Evolutionary conservation across 92 coral and sea anemone species (phyloP).

Genomic region (Porites divaricata): DNA sequence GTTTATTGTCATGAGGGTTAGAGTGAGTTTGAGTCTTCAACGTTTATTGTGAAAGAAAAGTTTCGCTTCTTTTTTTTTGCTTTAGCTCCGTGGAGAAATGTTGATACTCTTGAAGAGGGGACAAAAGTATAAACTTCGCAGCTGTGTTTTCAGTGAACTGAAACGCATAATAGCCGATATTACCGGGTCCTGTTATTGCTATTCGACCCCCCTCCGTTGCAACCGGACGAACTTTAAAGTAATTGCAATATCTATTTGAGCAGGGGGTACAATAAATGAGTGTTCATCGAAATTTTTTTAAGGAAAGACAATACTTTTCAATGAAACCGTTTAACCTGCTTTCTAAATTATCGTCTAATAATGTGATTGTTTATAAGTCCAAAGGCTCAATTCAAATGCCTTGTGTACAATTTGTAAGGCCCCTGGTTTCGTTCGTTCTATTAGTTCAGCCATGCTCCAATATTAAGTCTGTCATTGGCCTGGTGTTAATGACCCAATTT

Average conservation of each 20-base stretch:
- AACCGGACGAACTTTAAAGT: neutral
- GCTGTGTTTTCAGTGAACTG: neutral
- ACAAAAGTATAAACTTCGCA: neutral
- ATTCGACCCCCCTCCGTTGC: slow-evolving; percentile 12
- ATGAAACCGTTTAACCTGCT: neutral
- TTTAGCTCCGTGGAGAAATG: neutral
- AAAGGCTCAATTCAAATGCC: neutral
- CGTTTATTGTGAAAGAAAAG: no score
- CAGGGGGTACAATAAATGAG: slow-evolving; percentile 17
- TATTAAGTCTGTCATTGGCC: neutral
- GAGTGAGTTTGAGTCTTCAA: no score
- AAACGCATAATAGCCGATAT: neutral
- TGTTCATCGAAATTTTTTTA: slow-evolving; percentile 1
- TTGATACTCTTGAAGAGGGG: neutral
- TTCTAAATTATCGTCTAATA: neutral
- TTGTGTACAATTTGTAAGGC: neutral
- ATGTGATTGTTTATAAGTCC: neutral
- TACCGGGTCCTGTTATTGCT: neutral
- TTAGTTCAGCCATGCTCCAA: neutral
- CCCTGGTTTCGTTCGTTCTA: no score
- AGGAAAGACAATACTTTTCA: slow-evolving; percentile 16
- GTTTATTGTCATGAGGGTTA: no score
- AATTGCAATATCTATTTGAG: neutral
- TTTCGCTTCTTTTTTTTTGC: neutral
- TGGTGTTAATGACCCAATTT: slow-evolving; percentile 31